Percentiles rank a stretch among this genome's conserved stretches.
These are phyloP conservation scores for Nephrotoma appendiculata DNA, from an alignment of 2,888 invertebrate genomes.

Conservation along the genomic window DNA sequence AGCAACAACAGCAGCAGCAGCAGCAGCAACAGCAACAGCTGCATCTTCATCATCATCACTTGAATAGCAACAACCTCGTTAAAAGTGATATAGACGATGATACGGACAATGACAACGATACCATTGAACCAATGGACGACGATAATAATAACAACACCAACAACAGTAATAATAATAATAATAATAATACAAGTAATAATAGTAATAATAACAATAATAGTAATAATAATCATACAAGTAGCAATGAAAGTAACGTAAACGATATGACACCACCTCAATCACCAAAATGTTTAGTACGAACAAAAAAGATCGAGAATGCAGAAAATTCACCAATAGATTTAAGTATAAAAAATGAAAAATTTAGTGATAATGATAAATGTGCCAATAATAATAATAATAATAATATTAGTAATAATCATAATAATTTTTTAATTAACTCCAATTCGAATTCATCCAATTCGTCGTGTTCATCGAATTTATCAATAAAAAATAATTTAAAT, in stretches of 20 bases:
- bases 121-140: slow-evolving; percentile 7
- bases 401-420: not conserved
- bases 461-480: not conserved
- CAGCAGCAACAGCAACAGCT: slow-evolving; percentile 22
- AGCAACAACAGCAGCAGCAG: slow-evolving; percentile 26
- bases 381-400: slow-evolving; percentile 7
- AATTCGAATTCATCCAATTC: not conserved
- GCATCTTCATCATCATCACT: slow-evolving; percentile 12
- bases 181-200: not conserved
- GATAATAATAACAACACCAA: not conserved
- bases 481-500: slow-evolving; percentile 1
- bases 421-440: not conserved
- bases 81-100: not conserved
- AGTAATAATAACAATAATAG: not conserved
- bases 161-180: slow-evolving; percentile 5
- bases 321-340: slow-evolving; percentile 50
- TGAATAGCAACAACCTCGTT: slow-evolving; percentile 2
- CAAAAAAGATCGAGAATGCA: slow-evolving; percentile 7
- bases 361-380: slow-evolving; percentile 30
- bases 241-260: slow-evolving; percentile 19
- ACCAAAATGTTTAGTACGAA: slow-evolving; percentile 20
- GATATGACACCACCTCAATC: slow-evolving; percentile 40
- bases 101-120: not conserved
- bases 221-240: not conserved
- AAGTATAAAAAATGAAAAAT: slow-evolving; percentile 49